Conservation (phyloP, 2,888 invertebrate genomes). For the Phytoseiulus persimilis region DNA sequence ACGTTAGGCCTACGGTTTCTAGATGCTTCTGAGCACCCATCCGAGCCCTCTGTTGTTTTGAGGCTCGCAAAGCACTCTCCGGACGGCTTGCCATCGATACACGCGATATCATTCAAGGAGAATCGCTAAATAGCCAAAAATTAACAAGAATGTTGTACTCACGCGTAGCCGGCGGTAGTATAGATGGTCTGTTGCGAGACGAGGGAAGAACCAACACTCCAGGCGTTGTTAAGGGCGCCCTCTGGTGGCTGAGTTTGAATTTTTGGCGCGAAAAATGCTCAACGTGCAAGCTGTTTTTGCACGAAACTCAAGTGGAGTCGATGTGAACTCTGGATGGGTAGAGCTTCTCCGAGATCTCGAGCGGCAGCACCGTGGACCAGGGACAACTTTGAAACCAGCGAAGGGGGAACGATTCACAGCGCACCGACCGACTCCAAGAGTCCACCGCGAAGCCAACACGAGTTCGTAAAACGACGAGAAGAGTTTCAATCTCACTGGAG, state of each 20-base stretch:
- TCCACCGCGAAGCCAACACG: too few relatives aligned
- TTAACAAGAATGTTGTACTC: not conserved
- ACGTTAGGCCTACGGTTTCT: not conserved
- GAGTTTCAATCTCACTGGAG: too few relatives aligned
- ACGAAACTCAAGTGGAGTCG: not conserved
- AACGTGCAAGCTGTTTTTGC: not conserved
- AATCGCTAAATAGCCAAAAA: not conserved
- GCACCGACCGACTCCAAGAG: too few relatives aligned
- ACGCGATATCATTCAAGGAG: not conserved
- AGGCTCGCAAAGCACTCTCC: not conserved
- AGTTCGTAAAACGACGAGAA: too few relatives aligned
- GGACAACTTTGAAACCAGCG: too few relatives aligned
- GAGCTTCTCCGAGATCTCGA: too few relatives aligned
- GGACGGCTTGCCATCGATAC: not conserved
- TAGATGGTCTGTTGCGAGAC: constrained; percentile 5
- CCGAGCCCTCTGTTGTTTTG: not conserved
- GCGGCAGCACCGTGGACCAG: too few relatives aligned
- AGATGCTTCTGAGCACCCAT: not conserved
- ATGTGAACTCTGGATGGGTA: too few relatives aligned
- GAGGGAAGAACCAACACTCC: constrained; percentile 5
- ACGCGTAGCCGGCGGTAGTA: constrained; percentile 5
- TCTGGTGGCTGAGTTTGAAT: not conserved
- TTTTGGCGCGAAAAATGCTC: not conserved
- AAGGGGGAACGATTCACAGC: too few relatives aligned
- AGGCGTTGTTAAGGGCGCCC: not conserved